Percentiles rank a stretch among this genome's conserved stretches.
Evolutionary conservation across 2,797 vertebrate genomes (phyloP).

Genomic region (Oceanodroma leucorhoa): DNA sequence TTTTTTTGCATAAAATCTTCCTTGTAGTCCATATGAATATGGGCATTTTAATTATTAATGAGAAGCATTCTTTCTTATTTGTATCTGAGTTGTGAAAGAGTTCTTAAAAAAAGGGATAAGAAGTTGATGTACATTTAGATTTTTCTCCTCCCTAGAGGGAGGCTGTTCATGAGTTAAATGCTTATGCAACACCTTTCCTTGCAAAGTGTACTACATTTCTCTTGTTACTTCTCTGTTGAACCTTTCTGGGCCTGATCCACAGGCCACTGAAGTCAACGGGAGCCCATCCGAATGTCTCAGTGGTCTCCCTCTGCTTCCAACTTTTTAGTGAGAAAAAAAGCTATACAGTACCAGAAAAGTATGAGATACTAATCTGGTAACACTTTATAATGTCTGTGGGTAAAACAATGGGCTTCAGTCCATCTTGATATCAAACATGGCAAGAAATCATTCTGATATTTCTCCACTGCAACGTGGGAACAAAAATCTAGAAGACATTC

Average conservation of each 20-base stretch:
- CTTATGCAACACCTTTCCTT: constrained; percentile 52
- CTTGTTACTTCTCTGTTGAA: not conserved
- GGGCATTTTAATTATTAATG: constrained; percentile 47
- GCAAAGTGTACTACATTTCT: not conserved
- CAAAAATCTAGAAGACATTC: not conserved
- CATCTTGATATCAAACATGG: not conserved
- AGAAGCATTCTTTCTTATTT: constrained; percentile 15
- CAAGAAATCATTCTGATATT: not conserved
- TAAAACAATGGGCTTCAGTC: not conserved
- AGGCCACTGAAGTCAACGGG: not conserved
- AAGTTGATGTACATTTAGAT: constrained; percentile 19
- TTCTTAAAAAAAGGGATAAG: constrained; percentile 19
- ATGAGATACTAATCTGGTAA: not conserved
- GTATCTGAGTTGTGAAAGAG: constrained; percentile 12
- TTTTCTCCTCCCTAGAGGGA: constrained; percentile 3
- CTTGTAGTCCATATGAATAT: constrained; percentile 30
- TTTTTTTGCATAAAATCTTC: constrained; percentile 19
- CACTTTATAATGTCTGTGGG: not conserved
- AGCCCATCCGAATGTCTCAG: not conserved
- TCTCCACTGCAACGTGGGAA: not conserved
- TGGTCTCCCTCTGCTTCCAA: not conserved
- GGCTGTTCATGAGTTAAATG: constrained; percentile 37
- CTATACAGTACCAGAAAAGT: not conserved
- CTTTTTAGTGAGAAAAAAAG: not conserved
- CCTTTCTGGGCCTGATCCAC: not conserved